Evolutionary conservation across 2,888 invertebrate species (phyloP).

Genomic region (Xanthostigma xanthostigma): DNA sequence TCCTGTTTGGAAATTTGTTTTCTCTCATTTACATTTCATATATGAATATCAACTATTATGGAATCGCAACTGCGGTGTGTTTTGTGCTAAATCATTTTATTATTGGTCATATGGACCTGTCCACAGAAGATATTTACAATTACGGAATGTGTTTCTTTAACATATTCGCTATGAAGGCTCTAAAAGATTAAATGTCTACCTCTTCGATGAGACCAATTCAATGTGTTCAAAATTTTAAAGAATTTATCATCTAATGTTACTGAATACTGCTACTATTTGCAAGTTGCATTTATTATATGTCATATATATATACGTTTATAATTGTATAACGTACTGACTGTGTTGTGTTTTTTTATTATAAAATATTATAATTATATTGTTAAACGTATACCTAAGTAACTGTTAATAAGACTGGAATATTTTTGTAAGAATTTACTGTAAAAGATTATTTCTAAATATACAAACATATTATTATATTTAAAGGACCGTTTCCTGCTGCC

Average conservation of each 20-base stretch:
- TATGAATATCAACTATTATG: constrained; percentile 22
- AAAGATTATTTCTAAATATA: neutral
- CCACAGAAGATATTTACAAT: constrained; percentile 25
- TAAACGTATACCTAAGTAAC: neutral
- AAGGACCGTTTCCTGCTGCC: too few relatives aligned
- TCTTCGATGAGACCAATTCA: neutral
- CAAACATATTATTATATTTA: neutral
- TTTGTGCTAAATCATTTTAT: constrained; percentile 23
- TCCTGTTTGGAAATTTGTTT: constrained; percentile 17
- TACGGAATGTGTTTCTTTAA: constrained; percentile 26
- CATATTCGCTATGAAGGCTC: constrained; percentile 22
- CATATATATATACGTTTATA: neutral
- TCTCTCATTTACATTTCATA: constrained; percentile 20
- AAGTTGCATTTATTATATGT: neutral
- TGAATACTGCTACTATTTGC: too few relatives aligned
- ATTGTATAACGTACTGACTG: neutral
- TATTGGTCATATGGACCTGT: constrained; percentile 21
- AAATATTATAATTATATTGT: neutral
- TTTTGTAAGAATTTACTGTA: neutral
- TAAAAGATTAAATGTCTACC: constrained; percentile 5
- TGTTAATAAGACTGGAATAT: neutral
- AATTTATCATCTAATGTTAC: too few relatives aligned
- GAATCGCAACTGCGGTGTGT: constrained; percentile 16
- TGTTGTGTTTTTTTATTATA: neutral
- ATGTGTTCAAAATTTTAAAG: neutral